Base-by-base conservation (phyloP, 2,888 invertebrate species). In the Altica lythri region DNA sequence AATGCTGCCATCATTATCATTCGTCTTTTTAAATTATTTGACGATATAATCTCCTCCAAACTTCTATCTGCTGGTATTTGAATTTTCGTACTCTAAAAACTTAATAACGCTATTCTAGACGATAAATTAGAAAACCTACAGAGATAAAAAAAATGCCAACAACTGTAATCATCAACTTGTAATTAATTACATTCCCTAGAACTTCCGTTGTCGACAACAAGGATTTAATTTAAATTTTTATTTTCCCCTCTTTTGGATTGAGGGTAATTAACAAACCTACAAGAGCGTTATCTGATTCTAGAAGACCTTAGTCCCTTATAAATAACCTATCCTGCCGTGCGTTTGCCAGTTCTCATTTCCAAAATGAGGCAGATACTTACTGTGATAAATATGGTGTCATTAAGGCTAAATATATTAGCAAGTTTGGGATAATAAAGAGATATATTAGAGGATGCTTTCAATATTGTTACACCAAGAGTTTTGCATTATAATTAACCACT, bases 321-420 rank as follows among this genome's bases (percentile, higher is more conserved):
- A 60, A 55, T 57, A 55, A 59, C 44, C 40, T 35, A 49, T 25
- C 22, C 50, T 55, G 59, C n/a, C 55, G 59, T 53, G 55, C 27
- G 46, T 46, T 27, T 18, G 42, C 46, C 29, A 29, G 19, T 43
- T 32, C 51, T 51, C 48, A 56, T 57, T 61, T 49, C 55, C 55
- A 55, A 60, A 60, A 61, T 58, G 61, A 61, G 53, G 52, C 57
- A 62, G 64, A 62, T 65, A 65, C 61, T 61, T 53, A 52, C 47
- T 44, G 59, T 67, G 68, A 69, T 69, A 67, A 69, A 68, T 67
- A 65, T 62, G 60, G 60, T 66, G 67, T 68, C 65, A 63, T 67
- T 68, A 62, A 56, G 53, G 45, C 44, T 45, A 59, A 64, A 67
- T 66, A 63, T 63, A 65, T 66, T 63, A 65, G 61, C 65, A 32